phyloP scores from a whole-genome alignment of 2,113 vertebrate species.

The Alces alces region DNA sequence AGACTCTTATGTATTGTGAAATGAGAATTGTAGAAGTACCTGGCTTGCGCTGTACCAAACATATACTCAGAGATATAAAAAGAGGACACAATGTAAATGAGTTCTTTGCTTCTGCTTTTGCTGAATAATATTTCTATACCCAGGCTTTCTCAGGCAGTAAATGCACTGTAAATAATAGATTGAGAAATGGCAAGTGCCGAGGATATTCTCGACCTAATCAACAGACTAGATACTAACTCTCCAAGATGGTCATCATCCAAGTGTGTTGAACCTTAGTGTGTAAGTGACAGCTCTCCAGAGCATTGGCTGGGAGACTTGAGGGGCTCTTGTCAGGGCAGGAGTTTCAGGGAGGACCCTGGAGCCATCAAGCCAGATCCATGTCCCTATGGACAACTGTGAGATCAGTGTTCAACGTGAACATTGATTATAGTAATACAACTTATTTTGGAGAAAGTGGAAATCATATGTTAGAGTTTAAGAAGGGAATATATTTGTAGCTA shows the following conservation, averaged over 20 bases:
- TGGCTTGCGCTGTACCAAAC: background rate
- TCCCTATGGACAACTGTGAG: background rate
- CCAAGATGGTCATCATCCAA: background rate
- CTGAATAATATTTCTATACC: constrained; percentile 18
- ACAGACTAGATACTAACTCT: background rate
- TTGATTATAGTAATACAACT: background rate
- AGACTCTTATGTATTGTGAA: constrained; percentile 1
- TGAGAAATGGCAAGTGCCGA: background rate
- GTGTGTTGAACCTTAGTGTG: background rate
- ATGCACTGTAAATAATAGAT: background rate
- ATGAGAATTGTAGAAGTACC: background rate
- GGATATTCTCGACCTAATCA: background rate
- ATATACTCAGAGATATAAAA: background rate
- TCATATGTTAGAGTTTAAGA: background rate
- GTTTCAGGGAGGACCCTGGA: background rate
- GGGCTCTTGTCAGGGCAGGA: background rate
- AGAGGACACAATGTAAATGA: background rate
- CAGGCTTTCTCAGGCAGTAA: background rate
- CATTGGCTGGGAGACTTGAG: background rate
- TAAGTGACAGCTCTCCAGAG: background rate
- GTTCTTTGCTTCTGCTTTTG: constrained; percentile 46
- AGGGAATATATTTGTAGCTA: background rate
- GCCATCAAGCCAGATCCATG: background rate
- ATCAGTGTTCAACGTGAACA: background rate
- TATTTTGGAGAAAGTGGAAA: background rate